Percentiles rank a stretch among this genome's conserved stretches.
phyloP scores from a whole-genome alignment of 2,113 vertebrate genomes.

The Etheostoma spectabile region DNA sequence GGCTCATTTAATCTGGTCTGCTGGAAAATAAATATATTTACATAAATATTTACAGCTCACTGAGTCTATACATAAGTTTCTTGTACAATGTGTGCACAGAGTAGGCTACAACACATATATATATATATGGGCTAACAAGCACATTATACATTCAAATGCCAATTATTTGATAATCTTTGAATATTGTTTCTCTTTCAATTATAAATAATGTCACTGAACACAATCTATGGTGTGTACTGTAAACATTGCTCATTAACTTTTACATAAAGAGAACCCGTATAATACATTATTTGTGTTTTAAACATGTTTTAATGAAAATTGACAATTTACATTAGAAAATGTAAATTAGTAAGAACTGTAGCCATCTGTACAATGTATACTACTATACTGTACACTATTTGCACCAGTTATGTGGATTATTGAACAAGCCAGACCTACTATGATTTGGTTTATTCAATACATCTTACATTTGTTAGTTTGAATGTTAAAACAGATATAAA shows the following conservation, averaged over 20 bases:
- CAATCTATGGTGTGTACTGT: background rate
- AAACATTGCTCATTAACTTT: background rate
- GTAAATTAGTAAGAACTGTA: background rate
- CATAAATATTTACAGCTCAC: background rate
- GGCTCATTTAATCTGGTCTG: constrained; percentile 13
- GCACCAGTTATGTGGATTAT: background rate
- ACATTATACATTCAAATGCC: background rate
- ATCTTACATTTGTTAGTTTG: background rate
- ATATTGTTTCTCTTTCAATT: constrained; percentile 16
- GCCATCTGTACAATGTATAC: no score
- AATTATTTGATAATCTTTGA: background rate
- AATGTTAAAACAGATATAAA: background rate
- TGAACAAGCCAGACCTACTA: background rate
- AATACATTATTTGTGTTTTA: no score
- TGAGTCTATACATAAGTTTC: background rate
- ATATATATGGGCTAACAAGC: background rate
- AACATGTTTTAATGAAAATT: background rate
- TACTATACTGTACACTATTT: background rate
- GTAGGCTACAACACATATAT: background rate
- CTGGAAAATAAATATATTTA: no score
- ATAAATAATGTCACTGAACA: background rate
- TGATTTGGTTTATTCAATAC: background rate
- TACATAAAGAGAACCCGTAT: background rate
- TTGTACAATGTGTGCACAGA: background rate
- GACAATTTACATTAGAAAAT: background rate